These are phyloP conservation scores for Poecile montanus DNA, from an alignment of 2,797 vertebrate species.

Conservation along the genomic window DNA sequence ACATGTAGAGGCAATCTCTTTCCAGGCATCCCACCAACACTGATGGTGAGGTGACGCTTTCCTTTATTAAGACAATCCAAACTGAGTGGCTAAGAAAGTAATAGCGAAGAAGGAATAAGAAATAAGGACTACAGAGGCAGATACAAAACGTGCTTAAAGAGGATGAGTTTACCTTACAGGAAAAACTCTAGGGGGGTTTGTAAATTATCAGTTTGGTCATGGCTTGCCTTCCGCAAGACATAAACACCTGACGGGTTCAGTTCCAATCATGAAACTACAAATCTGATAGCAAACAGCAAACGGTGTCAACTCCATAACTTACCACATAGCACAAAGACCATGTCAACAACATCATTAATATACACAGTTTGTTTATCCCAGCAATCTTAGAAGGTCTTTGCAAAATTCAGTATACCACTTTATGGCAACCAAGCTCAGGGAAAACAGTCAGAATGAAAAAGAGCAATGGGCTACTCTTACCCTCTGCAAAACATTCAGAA, in stretches of 20 bases:
- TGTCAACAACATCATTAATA: not conserved
- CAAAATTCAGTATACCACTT: not conserved
- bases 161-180: not conserved
- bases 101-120: not conserved
- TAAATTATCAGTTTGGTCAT: not conserved
- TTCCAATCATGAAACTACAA: not conserved
- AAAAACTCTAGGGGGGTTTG: not conserved
- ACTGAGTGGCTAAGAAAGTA: not conserved
- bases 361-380: not conserved
- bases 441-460: not conserved
- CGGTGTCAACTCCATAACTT: not conserved
- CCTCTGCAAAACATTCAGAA: not conserved
- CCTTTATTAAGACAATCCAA: not conserved
- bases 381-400: not conserved
- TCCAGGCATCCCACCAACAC: not conserved
- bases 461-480: fast-evolving
- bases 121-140: not conserved
- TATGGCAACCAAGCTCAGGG: not conserved
- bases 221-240: not conserved
- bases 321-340: not conserved
- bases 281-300: not conserved
- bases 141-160: not conserved
- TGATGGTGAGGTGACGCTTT: not conserved
- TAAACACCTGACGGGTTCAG: not conserved
- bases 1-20: not conserved